phyloP scores from a whole-genome alignment of 2,113 vertebrate species.

The Bubo scandiacus region DNA sequence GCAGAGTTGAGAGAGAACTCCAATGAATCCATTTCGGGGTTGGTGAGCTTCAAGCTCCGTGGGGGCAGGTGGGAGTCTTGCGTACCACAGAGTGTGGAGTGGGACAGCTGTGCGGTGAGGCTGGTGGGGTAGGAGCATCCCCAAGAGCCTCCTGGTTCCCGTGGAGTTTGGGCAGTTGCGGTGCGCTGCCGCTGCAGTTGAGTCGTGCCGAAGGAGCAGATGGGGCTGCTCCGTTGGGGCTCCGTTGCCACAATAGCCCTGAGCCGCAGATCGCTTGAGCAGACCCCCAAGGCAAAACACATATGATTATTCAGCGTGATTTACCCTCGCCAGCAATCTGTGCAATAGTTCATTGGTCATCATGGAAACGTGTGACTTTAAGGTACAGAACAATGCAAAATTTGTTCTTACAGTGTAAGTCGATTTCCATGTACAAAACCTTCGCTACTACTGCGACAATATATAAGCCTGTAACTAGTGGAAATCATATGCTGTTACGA shows the following conservation, averaged over 20 bases:
- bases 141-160: accelerated
- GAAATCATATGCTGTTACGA: conserved; percentile 34
- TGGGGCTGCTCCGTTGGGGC: neutral
- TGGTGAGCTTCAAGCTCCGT: neutral
- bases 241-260: neutral
- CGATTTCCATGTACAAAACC: conserved; percentile 42
- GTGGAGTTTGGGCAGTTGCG: accelerated
- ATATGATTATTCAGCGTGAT: neutral
- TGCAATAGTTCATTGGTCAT: neutral
- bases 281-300: neutral
- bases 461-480: conserved; percentile 6
- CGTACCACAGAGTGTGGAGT: accelerated
- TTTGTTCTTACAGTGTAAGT: conserved; percentile 22
- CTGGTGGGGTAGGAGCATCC: neutral
- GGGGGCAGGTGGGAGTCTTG: accelerated
- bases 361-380: neutral
- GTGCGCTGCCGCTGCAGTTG: accelerated
- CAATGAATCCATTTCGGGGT: neutral
- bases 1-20: neutral
- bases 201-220: neutral
- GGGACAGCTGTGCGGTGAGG: too few species aligned
- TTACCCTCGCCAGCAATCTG: neutral
- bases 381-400: conserved; percentile 52
- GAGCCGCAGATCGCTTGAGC: neutral
- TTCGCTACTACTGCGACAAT: neutral